Evolutionary conservation across 2,113 vertebrate genomes (phyloP), one percentile per base, ranked within the genome.

Genomic region (Lethenteron reissneri): DNA sequence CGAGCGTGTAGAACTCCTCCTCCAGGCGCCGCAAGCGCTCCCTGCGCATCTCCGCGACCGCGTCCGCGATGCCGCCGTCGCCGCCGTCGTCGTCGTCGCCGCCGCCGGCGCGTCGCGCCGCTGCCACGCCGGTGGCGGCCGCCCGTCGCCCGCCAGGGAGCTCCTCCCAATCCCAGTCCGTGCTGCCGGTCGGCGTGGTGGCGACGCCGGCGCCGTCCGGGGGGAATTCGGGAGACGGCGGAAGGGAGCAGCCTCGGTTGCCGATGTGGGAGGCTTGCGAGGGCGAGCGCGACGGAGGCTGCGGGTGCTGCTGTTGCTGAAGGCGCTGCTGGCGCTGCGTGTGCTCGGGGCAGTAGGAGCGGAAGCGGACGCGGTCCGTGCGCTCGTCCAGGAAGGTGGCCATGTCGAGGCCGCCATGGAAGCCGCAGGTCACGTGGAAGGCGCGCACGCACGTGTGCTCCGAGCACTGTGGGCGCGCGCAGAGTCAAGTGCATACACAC

Each of bases 311-410:
- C 60, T 72, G 60, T 7, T 57, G 58, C 1, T 81, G 80, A 0
- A 41, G 57, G 70, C 80, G 83, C 73, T 80, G 77, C 25, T 73
- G 78, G 21, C 82, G 81, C 6, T 89, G 64, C 41, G 41, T 91
- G 80, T 97, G 94, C 76, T 89, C 87, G 60, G 88, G 89, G 72
- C 94, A 99, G 78, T 84, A 97, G 0, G 94, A 94, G 78, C 92
- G 95, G 79, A 99, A 99, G 77, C 95, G 96, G 75, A 99, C 94
- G 77, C 97, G 90, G 1, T 97, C 94, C 0, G 90, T 87, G 64
- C 64, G 64, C 73, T 94, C 88, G 0, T 88, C 90, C 74, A 99
- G 77, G 76, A 92, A 86, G 64, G 94, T 99, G 78, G 86, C 95
- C 92, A 96, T 99, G 74, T 94, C 85, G 56, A 97, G 80, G 75